phyloP scores from a whole-genome alignment of 2,888 invertebrate genomes.

The Beris morrisii region DNA sequence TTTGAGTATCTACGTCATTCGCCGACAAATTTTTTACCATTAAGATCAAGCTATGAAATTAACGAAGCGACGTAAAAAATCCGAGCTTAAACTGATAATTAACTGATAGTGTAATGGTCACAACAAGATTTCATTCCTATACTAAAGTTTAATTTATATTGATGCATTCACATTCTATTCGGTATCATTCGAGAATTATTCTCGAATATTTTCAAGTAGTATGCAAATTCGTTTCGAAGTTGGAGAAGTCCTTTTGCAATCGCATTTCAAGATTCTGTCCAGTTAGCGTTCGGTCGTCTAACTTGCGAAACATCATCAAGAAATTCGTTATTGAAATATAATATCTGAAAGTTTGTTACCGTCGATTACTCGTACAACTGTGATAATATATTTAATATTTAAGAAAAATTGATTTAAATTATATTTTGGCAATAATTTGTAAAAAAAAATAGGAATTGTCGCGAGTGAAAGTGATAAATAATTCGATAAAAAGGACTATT shows the following conservation, averaged over 20 bases:
- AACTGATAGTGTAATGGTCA: slow-evolving; percentile 26
- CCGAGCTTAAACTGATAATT: slow-evolving; percentile 21
- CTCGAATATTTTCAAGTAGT: slow-evolving; percentile 8
- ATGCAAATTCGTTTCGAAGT: neutral
- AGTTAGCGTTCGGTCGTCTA: slow-evolving; percentile 14
- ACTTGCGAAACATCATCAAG: neutral
- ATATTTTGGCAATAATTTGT: neutral
- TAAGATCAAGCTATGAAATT: neutral
- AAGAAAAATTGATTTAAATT: neutral
- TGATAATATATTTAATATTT: neutral
- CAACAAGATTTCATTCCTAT: slow-evolving; percentile 14
- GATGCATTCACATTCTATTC: slow-evolving; percentile 1
- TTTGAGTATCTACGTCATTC: slow-evolving; percentile 22
- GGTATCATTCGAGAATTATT: slow-evolving; percentile 21
- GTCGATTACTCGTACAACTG: neutral
- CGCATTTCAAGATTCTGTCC: neutral
- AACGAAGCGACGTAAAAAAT: slow-evolving; percentile 18
- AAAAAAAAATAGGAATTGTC: neutral
- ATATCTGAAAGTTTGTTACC: neutral
- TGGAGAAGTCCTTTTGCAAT: slow-evolving; percentile 14
- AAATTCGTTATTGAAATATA: neutral
- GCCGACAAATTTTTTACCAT: neutral
- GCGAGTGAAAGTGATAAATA: neutral
- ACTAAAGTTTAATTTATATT: slow-evolving; percentile 5
- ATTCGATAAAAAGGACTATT: neutral